Conservation (phyloP, 2,797 vertebrate genomes). For the Distichodus sexfasciatus region DNA sequence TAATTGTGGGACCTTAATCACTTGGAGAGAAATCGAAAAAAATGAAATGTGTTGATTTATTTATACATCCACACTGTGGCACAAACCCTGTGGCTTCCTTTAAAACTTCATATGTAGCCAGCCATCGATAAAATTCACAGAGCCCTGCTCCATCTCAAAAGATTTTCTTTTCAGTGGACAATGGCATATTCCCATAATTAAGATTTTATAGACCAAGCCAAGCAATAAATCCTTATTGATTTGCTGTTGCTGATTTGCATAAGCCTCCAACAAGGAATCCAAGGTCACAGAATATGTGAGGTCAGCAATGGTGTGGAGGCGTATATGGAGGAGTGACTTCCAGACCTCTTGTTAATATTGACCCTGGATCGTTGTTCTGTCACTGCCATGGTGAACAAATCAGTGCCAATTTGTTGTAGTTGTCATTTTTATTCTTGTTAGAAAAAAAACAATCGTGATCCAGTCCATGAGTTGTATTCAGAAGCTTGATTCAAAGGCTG, state of each 20-base stretch:
- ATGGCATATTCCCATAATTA: conserved; percentile 34
- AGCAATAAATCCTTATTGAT: conserved; percentile 46
- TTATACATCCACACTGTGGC: conserved; percentile 29
- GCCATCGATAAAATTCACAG: neutral
- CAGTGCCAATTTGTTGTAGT: neutral
- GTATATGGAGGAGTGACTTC: conserved; percentile 9
- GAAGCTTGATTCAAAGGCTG: neutral
- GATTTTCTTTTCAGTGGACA: conserved; percentile 11
- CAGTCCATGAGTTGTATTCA: neutral
- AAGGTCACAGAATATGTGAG: conserved; percentile 39
- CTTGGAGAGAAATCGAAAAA: neutral
- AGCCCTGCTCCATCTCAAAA: conserved; percentile 3
- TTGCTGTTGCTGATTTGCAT: conserved; percentile 46
- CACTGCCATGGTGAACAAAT: neutral
- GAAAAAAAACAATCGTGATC: neutral
- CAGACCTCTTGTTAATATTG: conserved; percentile 31
- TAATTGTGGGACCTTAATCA: conserved; percentile 2
- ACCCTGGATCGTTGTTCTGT: conserved; percentile 29
- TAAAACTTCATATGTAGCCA: conserved; percentile 29
- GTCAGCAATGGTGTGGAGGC: conserved; percentile 23
- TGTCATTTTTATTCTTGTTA: conserved; percentile 15
- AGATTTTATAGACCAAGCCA: conserved; percentile 39
- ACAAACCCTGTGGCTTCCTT: conserved; percentile 15
- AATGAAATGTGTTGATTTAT: conserved; percentile 14
- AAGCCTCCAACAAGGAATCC: conserved; percentile 38